phyloP scores from a whole-genome alignment of 2,888 invertebrate species.

The Sinotaia quadrata region DNA sequence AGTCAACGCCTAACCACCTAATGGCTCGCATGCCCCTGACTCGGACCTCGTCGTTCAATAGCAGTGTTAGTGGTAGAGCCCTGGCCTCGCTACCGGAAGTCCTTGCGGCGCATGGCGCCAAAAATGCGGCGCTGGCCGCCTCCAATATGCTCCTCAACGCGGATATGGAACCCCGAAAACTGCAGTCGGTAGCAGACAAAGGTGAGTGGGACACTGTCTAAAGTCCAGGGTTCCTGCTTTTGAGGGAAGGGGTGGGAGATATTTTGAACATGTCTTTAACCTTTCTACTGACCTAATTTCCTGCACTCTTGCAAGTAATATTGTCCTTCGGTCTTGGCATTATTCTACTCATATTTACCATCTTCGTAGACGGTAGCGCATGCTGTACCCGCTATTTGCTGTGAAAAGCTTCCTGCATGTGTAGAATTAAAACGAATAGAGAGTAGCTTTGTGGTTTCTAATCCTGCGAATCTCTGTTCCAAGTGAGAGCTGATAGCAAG shows the following conservation, averaged over 20 bases:
- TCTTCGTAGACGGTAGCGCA: too few species aligned
- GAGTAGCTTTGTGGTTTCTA: too few species aligned
- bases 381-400: too few species aligned
- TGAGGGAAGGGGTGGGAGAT: too few species aligned
- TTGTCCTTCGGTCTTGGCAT: too few species aligned
- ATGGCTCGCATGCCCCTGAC: slow-evolving; percentile 43
- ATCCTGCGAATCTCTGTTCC: too few species aligned
- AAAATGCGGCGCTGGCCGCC: slow-evolving; percentile 82
- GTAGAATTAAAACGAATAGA: too few species aligned
- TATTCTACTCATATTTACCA: too few species aligned
- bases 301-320: background rate
- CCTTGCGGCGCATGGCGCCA: slow-evolving; percentile 89
- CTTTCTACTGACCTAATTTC: background rate
- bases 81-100: slow-evolving; percentile 72
- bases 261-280: too few species aligned
- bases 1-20: slow-evolving; percentile 63
- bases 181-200: slow-evolving; percentile 55
- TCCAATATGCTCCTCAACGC: slow-evolving; percentile 67
- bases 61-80: slow-evolving; percentile 48
- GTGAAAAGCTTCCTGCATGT: too few species aligned
- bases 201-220: slow-evolving; percentile 56
- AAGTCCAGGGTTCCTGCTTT: too few species aligned
- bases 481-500: too few species aligned
- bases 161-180: slow-evolving; percentile 52
- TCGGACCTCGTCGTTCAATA: slow-evolving; percentile 48